phyloP scores from a whole-genome alignment of 2,888 invertebrate genomes.

The Campoplex capitator region DNA sequence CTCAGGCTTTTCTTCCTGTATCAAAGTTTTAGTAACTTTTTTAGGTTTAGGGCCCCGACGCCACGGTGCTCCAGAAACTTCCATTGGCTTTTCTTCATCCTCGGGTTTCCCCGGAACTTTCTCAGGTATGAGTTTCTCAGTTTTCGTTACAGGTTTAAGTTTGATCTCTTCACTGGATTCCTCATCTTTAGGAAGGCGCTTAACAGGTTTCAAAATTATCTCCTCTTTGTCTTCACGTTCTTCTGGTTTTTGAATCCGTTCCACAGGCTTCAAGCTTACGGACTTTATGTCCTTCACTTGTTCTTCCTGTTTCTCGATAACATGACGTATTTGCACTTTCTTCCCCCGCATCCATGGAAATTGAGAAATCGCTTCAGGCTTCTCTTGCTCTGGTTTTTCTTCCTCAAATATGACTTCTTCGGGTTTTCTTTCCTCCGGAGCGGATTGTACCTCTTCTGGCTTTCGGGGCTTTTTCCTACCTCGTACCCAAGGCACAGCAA shows the following conservation, averaged over 20 bases:
- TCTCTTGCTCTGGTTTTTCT: conserved; percentile 69
- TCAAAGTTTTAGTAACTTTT: conserved; percentile 61
- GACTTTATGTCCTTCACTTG: conserved; percentile 75
- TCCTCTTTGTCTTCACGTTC: conserved; percentile 80
- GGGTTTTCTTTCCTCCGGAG: conserved; percentile 59
- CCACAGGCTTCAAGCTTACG: conserved; percentile 71
- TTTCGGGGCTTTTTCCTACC: conserved; percentile 74
- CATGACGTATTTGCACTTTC: conserved; percentile 68
- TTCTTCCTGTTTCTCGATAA: conserved; percentile 72
- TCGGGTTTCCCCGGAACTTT: conserved; percentile 71
- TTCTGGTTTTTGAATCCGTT: conserved; percentile 78
- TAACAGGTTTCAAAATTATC: conserved; percentile 76
- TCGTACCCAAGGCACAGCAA: conserved; percentile 76
- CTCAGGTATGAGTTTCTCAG: conserved; percentile 65
- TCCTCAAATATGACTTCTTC: conserved; percentile 56
- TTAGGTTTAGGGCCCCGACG: conserved; percentile 62
- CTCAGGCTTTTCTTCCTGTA: conserved; percentile 66
- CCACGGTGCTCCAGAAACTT: conserved; percentile 82
- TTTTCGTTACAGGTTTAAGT: conserved; percentile 55
- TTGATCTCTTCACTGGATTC: conserved; percentile 66
- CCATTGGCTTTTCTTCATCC: conserved; percentile 81
- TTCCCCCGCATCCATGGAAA: conserved; percentile 72
- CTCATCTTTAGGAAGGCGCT: conserved; percentile 73
- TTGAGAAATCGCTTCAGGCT: conserved; percentile 70
- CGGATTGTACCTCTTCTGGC: conserved; percentile 59